Base-by-base conservation (phyloP, 2,888 invertebrate species). In the Scrobipalpa atriplicella region DNA sequence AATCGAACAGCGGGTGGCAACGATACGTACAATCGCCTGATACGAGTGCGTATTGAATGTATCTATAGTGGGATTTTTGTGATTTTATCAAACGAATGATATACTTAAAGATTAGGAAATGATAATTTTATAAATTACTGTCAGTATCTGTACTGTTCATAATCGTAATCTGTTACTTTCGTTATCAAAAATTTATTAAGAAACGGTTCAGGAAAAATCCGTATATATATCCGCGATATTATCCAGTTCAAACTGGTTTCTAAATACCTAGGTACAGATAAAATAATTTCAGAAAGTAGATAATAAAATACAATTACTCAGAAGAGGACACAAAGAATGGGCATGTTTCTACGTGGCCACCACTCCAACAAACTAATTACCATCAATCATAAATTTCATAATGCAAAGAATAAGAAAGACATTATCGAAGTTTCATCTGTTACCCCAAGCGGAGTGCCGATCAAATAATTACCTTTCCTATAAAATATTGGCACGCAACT, bases 391-490 rank as follows among this genome's bases (percentile, higher is more conserved):
- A 75, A 76, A 79, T 81, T 80, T 76, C 73, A 75, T 74, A 82
- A 81, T 71, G 78, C 72, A 78, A 64, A 80, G 79, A 75, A 80
- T 79, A 75, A 76, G 79, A 80, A 82, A 82, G 75, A 81, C 78
- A 81, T 84, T 82, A 78, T 71, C 71, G 69, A 72, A 79, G 72
- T 78, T 79, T 83, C 83, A 80, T 83, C 85, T 83, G 82, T 79
- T 82, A 79, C 87, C 84, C 81, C 77, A 77, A 21, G 54, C 54
- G 21, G 73, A 73, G 74, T 76, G 74, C 82, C 84, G 86, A 89
- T 89, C 86, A 86, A 87, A 90, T 91, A 90, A 92, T 92, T 91
- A 89, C 86, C 87, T 85, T 83, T 82, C 75, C 86, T 85, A 90
- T 91, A 91, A 91, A 91, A 87, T 91, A 92, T 92, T 87, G 88